phyloP scores from a whole-genome alignment of 2,888 invertebrate species.

The Willowsia nigromaculata region DNA sequence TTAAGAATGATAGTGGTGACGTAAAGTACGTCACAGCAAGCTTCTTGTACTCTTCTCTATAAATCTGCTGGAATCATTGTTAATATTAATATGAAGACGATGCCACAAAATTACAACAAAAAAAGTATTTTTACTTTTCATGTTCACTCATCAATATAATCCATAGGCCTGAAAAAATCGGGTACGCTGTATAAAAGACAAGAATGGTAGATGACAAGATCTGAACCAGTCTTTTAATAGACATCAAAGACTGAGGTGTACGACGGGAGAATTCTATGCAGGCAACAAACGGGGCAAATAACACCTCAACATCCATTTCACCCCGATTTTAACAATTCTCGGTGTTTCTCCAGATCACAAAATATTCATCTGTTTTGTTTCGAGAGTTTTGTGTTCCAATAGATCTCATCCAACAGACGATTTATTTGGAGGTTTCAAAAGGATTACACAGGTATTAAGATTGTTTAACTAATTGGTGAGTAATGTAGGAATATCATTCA shows the following conservation, averaged over 20 bases:
- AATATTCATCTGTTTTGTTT: background rate
- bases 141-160: background rate
- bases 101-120: background rate
- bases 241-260: background rate
- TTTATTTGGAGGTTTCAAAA: no score
- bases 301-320: background rate
- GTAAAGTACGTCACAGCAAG: background rate
- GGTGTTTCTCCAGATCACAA: no score
- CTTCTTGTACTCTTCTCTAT: background rate
- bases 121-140: background rate
- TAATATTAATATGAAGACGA: background rate
- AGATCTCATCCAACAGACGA: no score
- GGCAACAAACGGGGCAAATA: background rate
- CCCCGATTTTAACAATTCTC: no score
- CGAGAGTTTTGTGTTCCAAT: no score
- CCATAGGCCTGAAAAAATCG: background rate
- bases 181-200: conserved; percentile 21
- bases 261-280: background rate
- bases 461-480: no score
- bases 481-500: no score
- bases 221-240: background rate
- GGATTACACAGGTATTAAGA: no score
- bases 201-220: background rate
- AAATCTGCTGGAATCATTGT: background rate
- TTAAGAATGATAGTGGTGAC: background rate